Conservation (phyloP, 1,140 invertebrate species). For the Schlechtendalia chinensis region DNA sequence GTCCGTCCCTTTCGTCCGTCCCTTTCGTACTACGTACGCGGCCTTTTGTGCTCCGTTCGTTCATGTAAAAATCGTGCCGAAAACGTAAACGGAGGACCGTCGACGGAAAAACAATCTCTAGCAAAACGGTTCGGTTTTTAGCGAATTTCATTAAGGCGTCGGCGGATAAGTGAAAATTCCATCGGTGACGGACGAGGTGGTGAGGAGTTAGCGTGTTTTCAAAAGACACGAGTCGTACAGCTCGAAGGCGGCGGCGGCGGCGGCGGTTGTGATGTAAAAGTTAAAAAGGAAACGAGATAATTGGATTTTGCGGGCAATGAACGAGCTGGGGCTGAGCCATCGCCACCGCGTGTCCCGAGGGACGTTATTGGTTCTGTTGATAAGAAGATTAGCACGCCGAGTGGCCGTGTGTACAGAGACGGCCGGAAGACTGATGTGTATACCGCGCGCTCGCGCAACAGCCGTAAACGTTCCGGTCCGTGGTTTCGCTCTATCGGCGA, state of each 20-base stretch:
- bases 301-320: conserved; percentile 45
- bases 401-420: not conserved
- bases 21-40: too few species aligned
- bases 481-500: too few species aligned
- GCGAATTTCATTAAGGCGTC: conserved; percentile 38
- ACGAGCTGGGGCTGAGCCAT: conserved; percentile 8
- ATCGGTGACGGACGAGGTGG: not conserved
- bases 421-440: not conserved
- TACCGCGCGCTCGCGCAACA: not conserved
- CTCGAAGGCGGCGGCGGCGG: not conserved
- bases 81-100: too few species aligned
- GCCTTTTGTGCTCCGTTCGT: too few species aligned
- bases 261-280: conserved; percentile 17
- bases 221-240: conserved; percentile 8
- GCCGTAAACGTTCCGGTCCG: not conserved
- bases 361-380: conserved; percentile 48
- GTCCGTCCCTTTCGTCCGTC: not conserved
- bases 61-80: not conserved
- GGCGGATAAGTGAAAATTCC: conserved; percentile 42
- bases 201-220: conserved; percentile 9
- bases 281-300: conserved; percentile 49
- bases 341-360: conserved; percentile 21
- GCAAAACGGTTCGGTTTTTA: conserved; percentile 36
- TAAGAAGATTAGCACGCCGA: conserved; percentile 46
- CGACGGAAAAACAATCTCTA: conserved; percentile 17